Conservation (phyloP, 2,888 invertebrate species). For the Melanotus villosus region DNA sequence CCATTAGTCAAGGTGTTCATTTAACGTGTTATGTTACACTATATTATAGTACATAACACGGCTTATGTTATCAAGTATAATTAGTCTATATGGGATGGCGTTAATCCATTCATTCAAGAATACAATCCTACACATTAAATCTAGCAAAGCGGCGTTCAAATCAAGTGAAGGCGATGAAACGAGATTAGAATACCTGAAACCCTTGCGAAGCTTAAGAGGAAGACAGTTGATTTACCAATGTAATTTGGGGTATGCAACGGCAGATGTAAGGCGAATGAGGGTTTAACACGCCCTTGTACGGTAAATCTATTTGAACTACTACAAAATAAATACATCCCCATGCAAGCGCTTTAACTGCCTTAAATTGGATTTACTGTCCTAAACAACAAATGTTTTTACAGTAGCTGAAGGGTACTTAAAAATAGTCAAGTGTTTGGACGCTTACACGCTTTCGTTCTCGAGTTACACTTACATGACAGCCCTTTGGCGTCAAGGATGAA, state of each 20-base stretch:
- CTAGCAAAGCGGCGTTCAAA: constrained; percentile 13
- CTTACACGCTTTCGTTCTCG: neutral
- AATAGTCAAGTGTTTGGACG: constrained; percentile 2
- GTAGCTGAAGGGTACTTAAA: constrained; percentile 7
- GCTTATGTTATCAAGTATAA: constrained; percentile 16
- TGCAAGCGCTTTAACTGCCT: constrained; percentile 17
- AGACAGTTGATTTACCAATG: constrained; percentile 19
- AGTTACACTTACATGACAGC: constrained; percentile 1
- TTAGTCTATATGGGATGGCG: constrained; percentile 19
- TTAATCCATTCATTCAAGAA: constrained; percentile 7
- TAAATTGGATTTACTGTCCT: constrained; percentile 14
- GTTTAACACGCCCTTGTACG: constrained; percentile 21
- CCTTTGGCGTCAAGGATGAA: neutral
- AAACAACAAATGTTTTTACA: constrained; percentile 20
- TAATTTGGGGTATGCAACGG: constrained; percentile 15
- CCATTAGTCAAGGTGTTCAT: constrained; percentile 5
- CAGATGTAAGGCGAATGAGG: constrained; percentile 23
- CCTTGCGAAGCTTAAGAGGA: constrained; percentile 7
- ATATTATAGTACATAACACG: constrained; percentile 11
- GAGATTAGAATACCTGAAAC: constrained; percentile 21
- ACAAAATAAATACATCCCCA: constrained; percentile 11
- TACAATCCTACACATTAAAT: constrained; percentile 13
- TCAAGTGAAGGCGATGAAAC: constrained; percentile 15
- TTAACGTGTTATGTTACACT: neutral
- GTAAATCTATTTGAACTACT: constrained; percentile 32